Percentiles rank a stretch among this genome's conserved stretches.
Evolutionary conservation across 2,797 vertebrate species (phyloP).

Genomic region (Myiotriccus ornatus): DNA sequence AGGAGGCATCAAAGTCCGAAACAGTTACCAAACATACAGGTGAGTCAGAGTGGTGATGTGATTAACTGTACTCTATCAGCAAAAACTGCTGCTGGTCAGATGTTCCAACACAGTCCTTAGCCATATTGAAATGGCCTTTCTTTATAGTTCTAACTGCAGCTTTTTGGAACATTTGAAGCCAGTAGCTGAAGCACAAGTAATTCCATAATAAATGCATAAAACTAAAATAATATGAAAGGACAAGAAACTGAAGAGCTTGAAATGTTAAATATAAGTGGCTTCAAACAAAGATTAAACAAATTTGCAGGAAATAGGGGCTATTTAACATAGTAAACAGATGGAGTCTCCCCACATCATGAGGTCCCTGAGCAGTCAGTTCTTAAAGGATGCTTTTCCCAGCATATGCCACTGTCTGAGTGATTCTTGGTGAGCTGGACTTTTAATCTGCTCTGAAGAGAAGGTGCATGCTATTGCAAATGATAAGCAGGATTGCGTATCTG

Average conservation of each 20-base stretch:
- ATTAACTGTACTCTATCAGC: neutral
- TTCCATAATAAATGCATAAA: neutral
- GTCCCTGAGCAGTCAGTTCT: neutral
- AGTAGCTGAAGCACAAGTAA: neutral
- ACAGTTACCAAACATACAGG: slow-evolving; percentile 98
- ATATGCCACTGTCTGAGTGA: neutral
- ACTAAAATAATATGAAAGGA: neutral
- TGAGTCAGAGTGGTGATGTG: slow-evolving; percentile 67
- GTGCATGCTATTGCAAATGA: neutral
- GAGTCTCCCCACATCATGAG: neutral
- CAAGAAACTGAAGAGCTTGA: neutral
- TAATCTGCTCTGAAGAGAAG: neutral
- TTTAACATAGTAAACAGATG: neutral
- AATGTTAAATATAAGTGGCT: neutral
- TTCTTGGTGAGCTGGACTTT: neutral
- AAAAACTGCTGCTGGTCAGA: neutral
- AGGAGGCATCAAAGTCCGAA: slow-evolving; percentile 96
- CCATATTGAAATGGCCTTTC: neutral
- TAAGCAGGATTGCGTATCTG: neutral
- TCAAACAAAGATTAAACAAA: neutral
- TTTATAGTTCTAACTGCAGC: neutral
- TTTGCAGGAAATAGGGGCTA: neutral
- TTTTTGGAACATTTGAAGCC: neutral
- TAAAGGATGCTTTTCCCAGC: neutral
- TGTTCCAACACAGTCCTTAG: neutral